These are phyloP conservation scores for Melanostoma mellinum DNA, from an alignment of 2,888 invertebrate species.

Conservation along the genomic window DNA sequence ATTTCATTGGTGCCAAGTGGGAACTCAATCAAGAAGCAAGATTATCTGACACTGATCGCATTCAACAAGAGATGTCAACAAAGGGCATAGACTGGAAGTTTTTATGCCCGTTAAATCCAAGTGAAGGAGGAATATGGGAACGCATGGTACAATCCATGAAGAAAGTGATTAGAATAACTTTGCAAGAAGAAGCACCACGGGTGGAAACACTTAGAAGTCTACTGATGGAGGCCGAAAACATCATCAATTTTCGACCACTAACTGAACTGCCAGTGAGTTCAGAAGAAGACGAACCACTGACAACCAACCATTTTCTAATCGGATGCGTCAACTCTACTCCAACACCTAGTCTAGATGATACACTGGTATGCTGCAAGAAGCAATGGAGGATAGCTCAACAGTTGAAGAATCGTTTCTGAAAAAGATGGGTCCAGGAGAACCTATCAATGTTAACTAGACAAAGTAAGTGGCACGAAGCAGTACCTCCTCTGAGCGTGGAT, in stretches of 20 bases:
- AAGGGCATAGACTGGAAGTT: conserved; percentile 45
- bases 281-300: no score
- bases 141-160: conserved; percentile 66
- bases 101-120: conserved; percentile 30
- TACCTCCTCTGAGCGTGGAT: no score
- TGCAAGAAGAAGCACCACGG: conserved; percentile 52
- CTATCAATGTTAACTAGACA: neutral
- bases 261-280: no score
- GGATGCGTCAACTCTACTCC: conserved; percentile 36
- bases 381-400: conserved; percentile 29
- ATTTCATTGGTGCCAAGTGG: conserved; percentile 46
- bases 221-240: no score
- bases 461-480: no score
- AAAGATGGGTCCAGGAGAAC: conserved; percentile 9
- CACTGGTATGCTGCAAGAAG: conserved; percentile 2
- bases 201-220: conserved; percentile 45
- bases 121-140: conserved; percentile 73
- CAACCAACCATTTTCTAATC: neutral
- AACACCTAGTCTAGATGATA: conserved; percentile 6
- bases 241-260: no score
- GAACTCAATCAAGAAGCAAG: conserved; percentile 33
- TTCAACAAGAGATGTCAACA: conserved; percentile 39
- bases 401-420: conserved; percentile 11
- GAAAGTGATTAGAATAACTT: conserved; percentile 17
- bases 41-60: conserved; percentile 27